Evolutionary conservation across 2,797 vertebrate genomes (phyloP).

Genomic region (Columba guinea): DNA sequence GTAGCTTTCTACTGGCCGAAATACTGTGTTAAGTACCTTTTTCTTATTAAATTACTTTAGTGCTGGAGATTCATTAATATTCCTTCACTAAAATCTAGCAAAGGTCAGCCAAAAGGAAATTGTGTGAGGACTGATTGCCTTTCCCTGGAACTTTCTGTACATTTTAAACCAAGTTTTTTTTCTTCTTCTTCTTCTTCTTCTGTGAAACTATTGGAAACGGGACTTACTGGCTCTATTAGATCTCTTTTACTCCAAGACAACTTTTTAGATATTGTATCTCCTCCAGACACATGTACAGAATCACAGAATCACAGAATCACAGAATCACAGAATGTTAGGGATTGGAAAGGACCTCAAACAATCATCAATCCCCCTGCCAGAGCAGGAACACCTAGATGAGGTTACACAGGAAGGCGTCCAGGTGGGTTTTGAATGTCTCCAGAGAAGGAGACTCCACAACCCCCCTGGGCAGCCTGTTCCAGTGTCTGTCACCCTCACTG

Average conservation of each 20-base stretch:
- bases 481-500: too few species aligned
- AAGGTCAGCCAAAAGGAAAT: constrained; percentile 25
- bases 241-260: background rate
- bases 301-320: too few species aligned
- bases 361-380: too few species aligned
- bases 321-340: too few species aligned
- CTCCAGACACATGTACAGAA: background rate
- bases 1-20: background rate
- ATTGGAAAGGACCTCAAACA: too few species aligned
- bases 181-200: background rate
- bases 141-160: background rate
- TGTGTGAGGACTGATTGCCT: background rate
- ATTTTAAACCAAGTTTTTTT: background rate
- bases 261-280: background rate
- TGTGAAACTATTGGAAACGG: background rate
- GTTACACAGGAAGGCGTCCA: too few species aligned
- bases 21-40: background rate
- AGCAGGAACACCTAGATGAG: too few species aligned
- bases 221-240: background rate
- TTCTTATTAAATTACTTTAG: constrained; percentile 3
- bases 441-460: too few species aligned
- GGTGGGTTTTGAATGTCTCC: too few species aligned
- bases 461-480: too few species aligned
- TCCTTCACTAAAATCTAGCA: background rate
- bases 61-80: constrained; percentile 6